Percentiles rank a stretch among this genome's conserved stretches.
phyloP scores from a whole-genome alignment of 53 echinoderm and acorn worm species.

The Luidia sarsii region DNA sequence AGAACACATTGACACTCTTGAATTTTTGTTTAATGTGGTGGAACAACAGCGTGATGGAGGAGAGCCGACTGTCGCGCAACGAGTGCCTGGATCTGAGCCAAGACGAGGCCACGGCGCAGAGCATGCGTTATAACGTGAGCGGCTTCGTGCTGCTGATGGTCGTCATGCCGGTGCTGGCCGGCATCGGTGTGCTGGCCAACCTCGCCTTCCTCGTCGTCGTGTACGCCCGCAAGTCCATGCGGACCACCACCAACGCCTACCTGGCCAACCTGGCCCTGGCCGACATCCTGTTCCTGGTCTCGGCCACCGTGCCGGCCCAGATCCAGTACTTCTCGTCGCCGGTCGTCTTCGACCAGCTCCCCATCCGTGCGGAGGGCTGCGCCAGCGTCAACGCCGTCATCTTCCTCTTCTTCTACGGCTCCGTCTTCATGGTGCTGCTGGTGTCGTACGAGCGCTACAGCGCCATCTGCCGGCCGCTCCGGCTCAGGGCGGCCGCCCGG shows the following conservation, averaged over 20 bases:
- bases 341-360: not conserved
- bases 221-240: not conserved
- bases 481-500: not conserved
- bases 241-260: conserved; percentile 14
- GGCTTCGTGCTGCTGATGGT: not conserved
- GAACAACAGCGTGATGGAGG: too few relatives aligned
- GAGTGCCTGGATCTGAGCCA: too few relatives aligned
- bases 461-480: conserved; percentile 9
- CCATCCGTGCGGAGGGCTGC: not conserved
- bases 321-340: not conserved
- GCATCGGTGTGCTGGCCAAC: not conserved
- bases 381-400: conserved; percentile 6
- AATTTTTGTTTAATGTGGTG: too few relatives aligned
- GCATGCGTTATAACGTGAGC: not conserved
- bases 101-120: not conserved
- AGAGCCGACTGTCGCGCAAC: too few relatives aligned
- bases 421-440: conserved; percentile 13
- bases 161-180: not conserved
- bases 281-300: not conserved
- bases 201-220: conserved; percentile 10
- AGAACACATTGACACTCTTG: too few relatives aligned
- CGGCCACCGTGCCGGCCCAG: not conserved
- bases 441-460: conserved; percentile 15
- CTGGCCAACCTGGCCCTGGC: conserved; percentile 18
- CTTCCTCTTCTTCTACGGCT: conserved; percentile 11